Conservation (phyloP, 2,797 vertebrate genomes). For the Poliocrania exsul region DNA sequence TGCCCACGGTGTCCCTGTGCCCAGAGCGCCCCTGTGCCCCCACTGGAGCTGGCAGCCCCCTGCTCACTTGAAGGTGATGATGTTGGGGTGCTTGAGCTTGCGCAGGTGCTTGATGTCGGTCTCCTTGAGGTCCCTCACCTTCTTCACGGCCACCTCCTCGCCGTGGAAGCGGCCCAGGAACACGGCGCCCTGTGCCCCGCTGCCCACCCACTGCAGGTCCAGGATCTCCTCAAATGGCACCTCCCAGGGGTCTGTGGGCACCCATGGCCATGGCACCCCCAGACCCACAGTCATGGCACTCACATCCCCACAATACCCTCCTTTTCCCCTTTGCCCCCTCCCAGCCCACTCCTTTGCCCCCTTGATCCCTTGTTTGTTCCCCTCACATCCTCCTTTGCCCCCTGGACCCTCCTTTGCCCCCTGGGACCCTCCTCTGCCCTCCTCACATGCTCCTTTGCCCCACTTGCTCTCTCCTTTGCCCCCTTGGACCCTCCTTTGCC, state of each 20-base stretch:
- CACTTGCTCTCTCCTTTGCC: too few relatives aligned
- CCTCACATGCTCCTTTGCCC: too few relatives aligned
- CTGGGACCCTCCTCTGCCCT: too few relatives aligned
- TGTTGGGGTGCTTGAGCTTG: constrained; percentile 53
- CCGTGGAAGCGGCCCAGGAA: constrained; percentile 93
- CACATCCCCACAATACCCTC: background rate
- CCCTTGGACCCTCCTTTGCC: too few relatives aligned
- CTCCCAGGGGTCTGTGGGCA: constrained; percentile 79
- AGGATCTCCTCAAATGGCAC: constrained; percentile 97
- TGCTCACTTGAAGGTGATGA: constrained; percentile 53
- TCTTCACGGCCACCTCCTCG: constrained; percentile 95
- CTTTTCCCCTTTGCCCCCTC: too few relatives aligned
- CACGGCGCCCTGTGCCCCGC: constrained; percentile 93
- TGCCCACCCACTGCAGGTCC: constrained; percentile 97
- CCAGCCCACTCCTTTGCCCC: too few relatives aligned
- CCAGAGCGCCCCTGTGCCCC: rapidly evolving
- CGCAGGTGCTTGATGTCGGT: constrained; percentile 96
- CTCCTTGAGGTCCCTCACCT: constrained; percentile 95
- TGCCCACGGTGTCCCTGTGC: background rate
- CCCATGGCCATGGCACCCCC: background rate
- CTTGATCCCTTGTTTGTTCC: too few relatives aligned
- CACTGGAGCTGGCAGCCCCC: rapidly evolving
- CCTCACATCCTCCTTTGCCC: background rate
- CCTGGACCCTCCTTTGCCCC: background rate
- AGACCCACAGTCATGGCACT: background rate